Evolutionary conservation across 2,113 vertebrate genomes (phyloP).

Genomic region (Microcebus tavaratra): DNA sequence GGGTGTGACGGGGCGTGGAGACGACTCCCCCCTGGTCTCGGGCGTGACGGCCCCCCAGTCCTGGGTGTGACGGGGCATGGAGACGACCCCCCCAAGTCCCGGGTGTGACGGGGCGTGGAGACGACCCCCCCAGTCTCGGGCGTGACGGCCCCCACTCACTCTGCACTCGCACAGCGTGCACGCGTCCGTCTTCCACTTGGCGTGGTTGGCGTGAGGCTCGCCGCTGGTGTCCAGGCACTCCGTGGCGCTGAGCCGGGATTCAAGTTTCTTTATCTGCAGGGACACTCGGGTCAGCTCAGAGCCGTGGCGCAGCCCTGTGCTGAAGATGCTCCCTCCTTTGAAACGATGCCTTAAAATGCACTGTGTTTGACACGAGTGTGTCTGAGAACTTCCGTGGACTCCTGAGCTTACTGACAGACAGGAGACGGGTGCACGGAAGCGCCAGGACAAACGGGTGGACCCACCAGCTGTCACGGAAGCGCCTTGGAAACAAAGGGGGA

Average conservation of each 20-base stretch:
- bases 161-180: constrained; percentile 95
- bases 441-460: fast-evolving
- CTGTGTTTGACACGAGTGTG: fast-evolving
- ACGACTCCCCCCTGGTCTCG: no score
- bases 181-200: constrained; percentile 91
- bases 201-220: constrained; percentile 85
- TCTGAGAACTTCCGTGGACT: background rate
- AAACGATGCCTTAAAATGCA: fast-evolving
- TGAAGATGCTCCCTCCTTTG: fast-evolving
- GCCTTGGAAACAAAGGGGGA: background rate
- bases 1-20: no score
- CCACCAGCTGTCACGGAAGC: background rate
- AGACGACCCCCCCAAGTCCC: no score
- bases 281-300: background rate
- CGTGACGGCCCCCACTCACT: constrained; percentile 83
- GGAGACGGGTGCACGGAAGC: fast-evolving
- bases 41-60: no score
- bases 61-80: no score
- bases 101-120: no score
- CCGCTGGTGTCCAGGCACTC: constrained; percentile 92
- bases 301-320: fast-evolving
- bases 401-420: fast-evolving
- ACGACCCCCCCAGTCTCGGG: no score
- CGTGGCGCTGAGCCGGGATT: constrained; percentile 92
- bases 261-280: constrained; percentile 95